phyloP scores from a whole-genome alignment of 1,140 invertebrate species.

The Drosophila nigromelanica region DNA sequence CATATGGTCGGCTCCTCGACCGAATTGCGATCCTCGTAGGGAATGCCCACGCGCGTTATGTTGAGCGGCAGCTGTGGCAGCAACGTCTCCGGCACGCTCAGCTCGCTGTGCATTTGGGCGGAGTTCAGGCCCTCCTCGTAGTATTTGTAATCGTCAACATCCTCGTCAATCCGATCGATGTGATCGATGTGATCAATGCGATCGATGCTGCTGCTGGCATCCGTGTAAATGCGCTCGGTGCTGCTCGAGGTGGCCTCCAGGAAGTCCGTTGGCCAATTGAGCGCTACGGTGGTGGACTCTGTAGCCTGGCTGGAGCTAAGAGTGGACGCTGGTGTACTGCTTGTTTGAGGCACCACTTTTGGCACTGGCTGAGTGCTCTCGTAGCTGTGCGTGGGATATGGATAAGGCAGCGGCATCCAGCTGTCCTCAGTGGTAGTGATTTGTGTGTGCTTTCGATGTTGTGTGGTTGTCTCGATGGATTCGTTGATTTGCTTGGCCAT shows the following conservation, averaged over 20 bases:
- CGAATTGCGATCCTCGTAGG: constrained; percentile 70
- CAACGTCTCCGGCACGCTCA: constrained; percentile 62
- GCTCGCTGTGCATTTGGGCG: constrained; percentile 62
- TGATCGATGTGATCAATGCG: constrained; percentile 36
- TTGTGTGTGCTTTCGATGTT: neutral
- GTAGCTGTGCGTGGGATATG: constrained; percentile 53
- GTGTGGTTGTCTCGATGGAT: constrained; percentile 58
- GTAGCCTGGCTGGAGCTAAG: constrained; percentile 7
- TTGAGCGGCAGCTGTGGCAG: constrained; percentile 60
- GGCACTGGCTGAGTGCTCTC: constrained; percentile 57
- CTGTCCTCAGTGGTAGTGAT: constrained; percentile 55
- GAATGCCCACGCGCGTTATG: constrained; percentile 72
- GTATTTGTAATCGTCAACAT: constrained; percentile 61
- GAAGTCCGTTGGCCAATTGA: constrained; percentile 77
- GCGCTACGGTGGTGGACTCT: constrained; percentile 48
- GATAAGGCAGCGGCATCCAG: constrained; percentile 69
- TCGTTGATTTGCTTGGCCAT: constrained; percentile 70
- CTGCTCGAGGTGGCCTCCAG: constrained; percentile 41
- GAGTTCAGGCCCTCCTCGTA: constrained; percentile 58
- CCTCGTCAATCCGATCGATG: constrained; percentile 58
- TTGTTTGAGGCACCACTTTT: neutral
- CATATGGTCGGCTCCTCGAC: constrained; percentile 75
- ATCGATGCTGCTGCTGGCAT: constrained; percentile 21
- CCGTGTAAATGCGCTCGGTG: constrained; percentile 30
- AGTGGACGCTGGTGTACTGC: constrained; percentile 29